A percentile compares a stretch with the other conserved stretches of the same genome.
phyloP scores from a whole-genome alignment of 2,797 vertebrate species.

The Oryzias dopingdopingensis region DNA sequence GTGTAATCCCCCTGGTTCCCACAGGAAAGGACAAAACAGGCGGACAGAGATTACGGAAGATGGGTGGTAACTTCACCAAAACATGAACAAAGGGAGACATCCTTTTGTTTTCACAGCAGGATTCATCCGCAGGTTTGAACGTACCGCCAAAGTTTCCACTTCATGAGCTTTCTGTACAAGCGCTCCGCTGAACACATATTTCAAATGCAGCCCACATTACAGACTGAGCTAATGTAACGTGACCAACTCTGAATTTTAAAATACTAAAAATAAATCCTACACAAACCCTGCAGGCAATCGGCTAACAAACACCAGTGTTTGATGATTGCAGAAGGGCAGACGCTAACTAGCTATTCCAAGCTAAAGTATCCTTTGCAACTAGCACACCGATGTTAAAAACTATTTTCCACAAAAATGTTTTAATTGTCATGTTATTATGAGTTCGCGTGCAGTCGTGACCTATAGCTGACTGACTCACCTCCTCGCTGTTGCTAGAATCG shows the following conservation, averaged over 20 bases:
- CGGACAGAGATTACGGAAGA: slow-evolving; percentile 7
- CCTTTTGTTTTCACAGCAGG: slow-evolving; percentile 47
- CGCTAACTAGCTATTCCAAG: slow-evolving; percentile 41
- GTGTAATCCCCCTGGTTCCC: slow-evolving; percentile 5
- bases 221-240: too few species aligned
- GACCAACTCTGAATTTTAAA: too few species aligned
- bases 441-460: slow-evolving; percentile 10
- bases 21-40: slow-evolving; percentile 16
- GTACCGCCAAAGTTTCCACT: slow-evolving; percentile 65
- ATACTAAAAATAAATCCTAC: too few species aligned
- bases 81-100: slow-evolving; percentile 20
- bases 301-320: slow-evolving; percentile 8
- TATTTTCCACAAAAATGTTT: not conserved
- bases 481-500: slow-evolving; percentile 78
- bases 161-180: slow-evolving; percentile 28
- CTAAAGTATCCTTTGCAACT: slow-evolving; percentile 34
- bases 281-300: slow-evolving; percentile 9
- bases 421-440: not conserved
- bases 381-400: slow-evolving; percentile 14
- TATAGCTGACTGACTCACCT: slow-evolving; percentile 66
- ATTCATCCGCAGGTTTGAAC: slow-evolving; percentile 8
- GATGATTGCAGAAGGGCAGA: slow-evolving; percentile 13
- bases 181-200: slow-evolving; percentile 19
- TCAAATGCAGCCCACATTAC: not conserved
- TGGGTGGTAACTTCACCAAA: slow-evolving; percentile 15